Evolutionary conservation across 2,113 vertebrate species (phyloP).

Genomic region (Siniperca knerii): DNA sequence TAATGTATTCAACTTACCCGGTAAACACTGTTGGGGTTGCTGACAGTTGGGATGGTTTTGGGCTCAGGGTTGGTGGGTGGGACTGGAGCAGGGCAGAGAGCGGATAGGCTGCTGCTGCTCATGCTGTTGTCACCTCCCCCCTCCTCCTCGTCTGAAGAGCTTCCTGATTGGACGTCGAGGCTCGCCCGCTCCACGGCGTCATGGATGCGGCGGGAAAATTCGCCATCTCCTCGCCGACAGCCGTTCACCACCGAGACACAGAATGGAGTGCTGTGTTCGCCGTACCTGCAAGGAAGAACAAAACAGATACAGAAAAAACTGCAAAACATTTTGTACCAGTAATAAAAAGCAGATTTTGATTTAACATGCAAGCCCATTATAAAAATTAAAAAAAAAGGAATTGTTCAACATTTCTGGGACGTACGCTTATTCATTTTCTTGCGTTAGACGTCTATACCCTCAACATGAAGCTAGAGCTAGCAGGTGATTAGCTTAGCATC

Average conservation of each 20-base stretch:
- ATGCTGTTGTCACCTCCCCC: slow-evolving; percentile 26
- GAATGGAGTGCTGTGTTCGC: slow-evolving; percentile 91
- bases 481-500: neutral
- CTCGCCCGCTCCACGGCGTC: slow-evolving; percentile 88
- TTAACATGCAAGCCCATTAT: no score
- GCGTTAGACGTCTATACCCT: neutral
- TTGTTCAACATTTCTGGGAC: no score
- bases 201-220: slow-evolving; percentile 88
- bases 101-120: slow-evolving; percentile 45
- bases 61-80: slow-evolving; percentile 48
- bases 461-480: neutral
- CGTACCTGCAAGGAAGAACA: slow-evolving; percentile 84
- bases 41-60: slow-evolving; percentile 90
- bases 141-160: slow-evolving; percentile 88
- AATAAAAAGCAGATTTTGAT: neutral
- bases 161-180: slow-evolving; percentile 81
- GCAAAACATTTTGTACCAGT: neutral
- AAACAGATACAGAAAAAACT: accelerated
- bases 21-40: slow-evolving; percentile 96
- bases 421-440: neutral
- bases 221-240: slow-evolving; percentile 63
- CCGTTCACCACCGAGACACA: slow-evolving; percentile 85
- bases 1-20: slow-evolving; percentile 80
- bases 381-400: no score
- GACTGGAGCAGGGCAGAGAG: neutral